Percentiles rank a stretch among this genome's conserved stretches.
phyloP scores from a whole-genome alignment of 2,888 invertebrate species.

The Eristalis intricaria region DNA sequence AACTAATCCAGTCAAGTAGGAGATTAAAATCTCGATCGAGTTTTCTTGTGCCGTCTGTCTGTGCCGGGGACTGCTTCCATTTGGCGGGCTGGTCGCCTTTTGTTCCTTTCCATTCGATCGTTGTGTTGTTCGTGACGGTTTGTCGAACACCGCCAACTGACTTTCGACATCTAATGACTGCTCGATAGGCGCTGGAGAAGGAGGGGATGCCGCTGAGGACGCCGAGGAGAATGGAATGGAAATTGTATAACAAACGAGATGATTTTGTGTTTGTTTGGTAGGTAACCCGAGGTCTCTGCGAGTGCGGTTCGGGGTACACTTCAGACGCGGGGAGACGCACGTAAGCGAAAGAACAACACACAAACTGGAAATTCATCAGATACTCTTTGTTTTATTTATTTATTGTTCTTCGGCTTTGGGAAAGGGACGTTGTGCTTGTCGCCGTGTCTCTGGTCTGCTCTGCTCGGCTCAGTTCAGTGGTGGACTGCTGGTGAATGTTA shows the following conservation, averaged over 20 bases:
- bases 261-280: constrained; percentile 49
- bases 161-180: constrained; percentile 11
- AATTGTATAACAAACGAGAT: constrained; percentile 55
- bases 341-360: constrained; percentile 22
- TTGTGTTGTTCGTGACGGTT: constrained; percentile 44
- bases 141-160: constrained; percentile 50
- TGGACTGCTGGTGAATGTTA: constrained; percentile 15
- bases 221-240: constrained; percentile 1
- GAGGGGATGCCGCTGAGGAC: not conserved
- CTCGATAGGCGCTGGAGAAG: not conserved
- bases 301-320: constrained; percentile 13
- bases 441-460: not conserved
- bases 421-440: not conserved
- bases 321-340: not conserved
- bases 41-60: not conserved
- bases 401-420: constrained; percentile 47
- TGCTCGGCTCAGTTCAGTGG: not conserved
- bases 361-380: constrained; percentile 66
- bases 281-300: constrained; percentile 42
- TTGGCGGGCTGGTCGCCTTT: constrained; percentile 2
- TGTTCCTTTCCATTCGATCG: constrained; percentile 27
- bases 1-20: constrained; percentile 26
- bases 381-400: constrained; percentile 63
- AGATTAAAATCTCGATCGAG: constrained; percentile 54
- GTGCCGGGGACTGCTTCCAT: not conserved